Conservation (phyloP, 2,888 invertebrate species). For the Dolichomitus sp. region DNA sequence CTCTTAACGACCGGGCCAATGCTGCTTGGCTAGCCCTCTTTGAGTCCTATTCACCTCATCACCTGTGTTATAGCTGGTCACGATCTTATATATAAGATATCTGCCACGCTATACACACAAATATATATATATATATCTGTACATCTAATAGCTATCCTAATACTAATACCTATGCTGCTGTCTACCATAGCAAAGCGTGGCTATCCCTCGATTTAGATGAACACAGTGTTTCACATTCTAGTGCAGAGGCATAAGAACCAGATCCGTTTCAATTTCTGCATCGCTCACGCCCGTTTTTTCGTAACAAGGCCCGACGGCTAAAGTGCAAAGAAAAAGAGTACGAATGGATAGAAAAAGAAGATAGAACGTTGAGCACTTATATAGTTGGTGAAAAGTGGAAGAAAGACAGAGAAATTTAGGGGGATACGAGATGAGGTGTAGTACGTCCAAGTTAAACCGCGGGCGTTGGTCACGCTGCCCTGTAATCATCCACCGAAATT, state of each 20-base stretch:
- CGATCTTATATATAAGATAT: constrained; percentile 6
- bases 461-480: constrained; percentile 81
- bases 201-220: background rate
- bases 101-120: background rate
- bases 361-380: constrained; percentile 47
- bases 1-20: constrained; percentile 50
- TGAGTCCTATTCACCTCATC: constrained; percentile 10
- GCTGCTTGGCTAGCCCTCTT: background rate
- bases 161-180: constrained; percentile 35
- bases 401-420: constrained; percentile 52
- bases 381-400: constrained; percentile 51
- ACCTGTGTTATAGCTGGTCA: constrained; percentile 37
- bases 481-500: constrained; percentile 84
- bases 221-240: constrained; percentile 25
- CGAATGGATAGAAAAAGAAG: constrained; percentile 31
- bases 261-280: constrained; percentile 80
- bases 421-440: constrained; percentile 15
- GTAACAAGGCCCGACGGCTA: constrained; percentile 75
- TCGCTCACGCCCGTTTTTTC: constrained; percentile 65
- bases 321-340: constrained; percentile 3
- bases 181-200: constrained; percentile 47
- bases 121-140: constrained; percentile 21
- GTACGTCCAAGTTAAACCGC: constrained; percentile 66
- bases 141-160: constrained; percentile 53
- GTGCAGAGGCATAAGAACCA: constrained; percentile 6